Evolutionary conservation across 2,888 invertebrate genomes (phyloP), one percentile per base, ranked within the genome.

Genomic region (Yponomeuta malinellus): DNA sequence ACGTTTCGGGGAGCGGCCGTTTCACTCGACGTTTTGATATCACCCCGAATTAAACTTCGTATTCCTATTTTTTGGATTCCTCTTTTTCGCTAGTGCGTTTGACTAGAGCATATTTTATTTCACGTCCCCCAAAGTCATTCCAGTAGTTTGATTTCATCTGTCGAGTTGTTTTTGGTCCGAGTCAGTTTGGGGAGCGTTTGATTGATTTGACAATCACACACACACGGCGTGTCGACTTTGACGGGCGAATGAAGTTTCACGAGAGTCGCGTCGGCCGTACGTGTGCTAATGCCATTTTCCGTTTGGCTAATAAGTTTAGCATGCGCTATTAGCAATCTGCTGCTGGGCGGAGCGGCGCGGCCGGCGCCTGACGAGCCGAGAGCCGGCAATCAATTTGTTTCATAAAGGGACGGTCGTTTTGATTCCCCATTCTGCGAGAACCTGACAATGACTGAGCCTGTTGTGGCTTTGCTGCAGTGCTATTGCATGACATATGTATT

Each of bases 291-390:
- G 84, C 86, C 87, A 90, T 92, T 92, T 92, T 90, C 90, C 90
- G 89, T 89, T 89, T 86, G 85, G 84, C 86, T 92, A 91, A 92
- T 92, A 89, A 90, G 91, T 89, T 92, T 92, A 91, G 89, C 90
- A 88, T 88, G 84, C 86, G 83, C 89, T 90, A 92, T 91, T 91
- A 91, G 88, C 91, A 92, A 91, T 92, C 88, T 86, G 81, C 88
- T 86, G 81, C 84, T 82, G 86, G 82, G 82, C 84, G 83, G 86
- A 82, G 84, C 81, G 37, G 52, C 71, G 86, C 71, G 86, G 80
- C 64, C 71, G 85, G 80, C 82, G 85, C 81, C 82, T 78, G 79
- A 78, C 81, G 83, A 83, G 81, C 84, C 82, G 82, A 84, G 85
- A 85, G 85, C 81, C 81, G 73, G 74, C 91, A 90, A 92, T 92